Evolutionary conservation across 2,888 invertebrate genomes (phyloP), one percentile per base, ranked within the genome.

Genomic region (Andrena minutula): DNA sequence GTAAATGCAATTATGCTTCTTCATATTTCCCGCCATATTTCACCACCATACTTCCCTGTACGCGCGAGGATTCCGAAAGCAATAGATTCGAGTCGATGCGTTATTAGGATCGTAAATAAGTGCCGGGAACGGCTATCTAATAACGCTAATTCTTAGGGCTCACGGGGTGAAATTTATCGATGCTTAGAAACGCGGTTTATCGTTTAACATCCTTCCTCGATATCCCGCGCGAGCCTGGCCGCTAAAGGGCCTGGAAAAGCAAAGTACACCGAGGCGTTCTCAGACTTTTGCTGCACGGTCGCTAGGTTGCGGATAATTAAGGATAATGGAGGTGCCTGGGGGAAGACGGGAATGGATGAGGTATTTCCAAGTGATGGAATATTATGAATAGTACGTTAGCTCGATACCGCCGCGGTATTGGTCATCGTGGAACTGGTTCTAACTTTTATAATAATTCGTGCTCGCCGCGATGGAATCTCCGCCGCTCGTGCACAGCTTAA

Each of bases 281-380:
- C 77, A 63, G 78, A 81, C 75, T 79, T 83, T 86, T 74, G 79
- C 78, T 88, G 88, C 82, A 74, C 83, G 82, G 78, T 84, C 88
- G 76, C 86, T 82, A 77, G 83, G 73, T 82, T 56, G 84, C 78
- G 79, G 81, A 84, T 89, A 89, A 89, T 89, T 89, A 89, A 85
- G 87, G 90, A 86, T 88, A 90, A 87, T 89, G 85, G 86, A 86
- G 88, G 84, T 68, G 88, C 89, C 79, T 70, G 84, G 76, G 87
- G 87, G 79, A 84, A 86, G 87, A 83, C 86, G 81, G 80, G 82
- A 84, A 88, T 88, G 78, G 81, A 86, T 87, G 87, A 77, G 79
- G 81, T 81, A 84, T 87, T 88, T 73, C 82, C 86, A 78, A 78
- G 82, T 86, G 87, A 87, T 87, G 87, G 87, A 87, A 87, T 87